Evolutionary conservation across 2,113 vertebrate species (phyloP), one percentile per base, ranked within the genome.

Genomic region (Sprattus sprattus): DNA sequence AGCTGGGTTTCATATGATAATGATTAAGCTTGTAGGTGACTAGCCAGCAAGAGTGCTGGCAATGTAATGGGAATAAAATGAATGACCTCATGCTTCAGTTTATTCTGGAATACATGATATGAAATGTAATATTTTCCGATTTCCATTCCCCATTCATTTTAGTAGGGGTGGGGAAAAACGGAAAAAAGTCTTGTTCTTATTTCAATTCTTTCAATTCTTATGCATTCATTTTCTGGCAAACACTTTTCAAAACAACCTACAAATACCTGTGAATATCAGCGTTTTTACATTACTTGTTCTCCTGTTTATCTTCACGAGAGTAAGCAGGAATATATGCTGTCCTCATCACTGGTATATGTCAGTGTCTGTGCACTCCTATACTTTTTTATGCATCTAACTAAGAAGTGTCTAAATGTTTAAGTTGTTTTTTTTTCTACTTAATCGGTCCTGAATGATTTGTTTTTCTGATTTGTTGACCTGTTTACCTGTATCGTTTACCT

Each of bases 71-170:
- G 64, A 11, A 28, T 67, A 78, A 78, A 78, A 4, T 32, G 32
- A 5, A 78, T 78, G 71, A 78, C 71, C 71, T 78, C 71, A 78
- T 78, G 71, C 13, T 32, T 78, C 32, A 78, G 10, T 78, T 78
- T 32, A 32, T 32, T 78, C 71, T 78, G 71, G 71, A 78, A 39
- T 78, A 78, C 32, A 78, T 78, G 71, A 78, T 1, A 78, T 78
- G 71, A 78, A 78, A 78, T 78, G 71, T 78, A 78, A 78, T 39
- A 78, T 39, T 78, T 78, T 78, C 71, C 71, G 4, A 78, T 39
- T 44, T 78, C 71, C 71, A 78, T 78, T 78, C 71, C 71, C 25
- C 13, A 13, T 75, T 25, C 11, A 13, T 75, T 75, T 75, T 75
- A 13, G 25, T n/a, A 75, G 25, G 71, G 71, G 25, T 78, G 71